Percentiles rank a stretch among this genome's conserved stretches.
These are phyloP conservation scores for Oreochromis mossambicus DNA, from an alignment of 2,797 vertebrate species.

Conservation along the genomic window DNA sequence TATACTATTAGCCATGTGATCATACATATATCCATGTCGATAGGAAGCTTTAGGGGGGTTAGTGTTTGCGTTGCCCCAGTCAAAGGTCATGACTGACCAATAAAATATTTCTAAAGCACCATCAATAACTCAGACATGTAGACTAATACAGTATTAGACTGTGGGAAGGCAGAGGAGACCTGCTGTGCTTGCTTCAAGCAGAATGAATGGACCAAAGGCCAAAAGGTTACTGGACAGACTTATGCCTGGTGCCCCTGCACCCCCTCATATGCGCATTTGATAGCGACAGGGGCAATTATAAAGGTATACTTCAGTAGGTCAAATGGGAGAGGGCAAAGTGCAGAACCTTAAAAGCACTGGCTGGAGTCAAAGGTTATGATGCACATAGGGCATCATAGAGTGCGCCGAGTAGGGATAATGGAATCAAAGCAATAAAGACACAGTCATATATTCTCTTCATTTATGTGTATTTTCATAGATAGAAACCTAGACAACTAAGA, in stretches of 20 bases:
- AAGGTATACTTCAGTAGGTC: conserved; percentile 81
- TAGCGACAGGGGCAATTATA: conserved; percentile 77
- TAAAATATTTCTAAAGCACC: conserved; percentile 75
- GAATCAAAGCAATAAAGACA: conserved; percentile 52
- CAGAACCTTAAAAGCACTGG: conserved; percentile 76
- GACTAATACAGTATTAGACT: conserved; percentile 78
- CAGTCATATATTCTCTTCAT: conserved; percentile 1
- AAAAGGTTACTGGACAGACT: conserved; percentile 78
- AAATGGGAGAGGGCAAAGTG: conserved; percentile 80
- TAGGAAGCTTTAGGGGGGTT: conserved; percentile 67
- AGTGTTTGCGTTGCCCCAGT: conserved; percentile 72
- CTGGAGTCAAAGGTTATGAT: conserved; percentile 78
- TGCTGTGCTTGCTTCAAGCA: conserved; percentile 53
- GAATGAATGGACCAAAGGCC: conserved; percentile 72
- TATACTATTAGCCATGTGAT: conserved; percentile 69
- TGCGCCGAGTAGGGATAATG: conserved; percentile 45
- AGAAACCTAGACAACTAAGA: not conserved
- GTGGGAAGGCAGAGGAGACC: conserved; percentile 43
- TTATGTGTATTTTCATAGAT: not conserved
- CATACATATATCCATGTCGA: conserved; percentile 56
- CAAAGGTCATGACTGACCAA: conserved; percentile 78
- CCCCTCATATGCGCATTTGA: conserved; percentile 77
- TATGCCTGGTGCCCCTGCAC: conserved; percentile 51
- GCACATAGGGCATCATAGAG: conserved; percentile 57
- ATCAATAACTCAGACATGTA: conserved; percentile 80